These are phyloP conservation scores for Chrysemys picta DNA, from an alignment of 2,113 vertebrate species.

Conservation along the genomic window DNA sequence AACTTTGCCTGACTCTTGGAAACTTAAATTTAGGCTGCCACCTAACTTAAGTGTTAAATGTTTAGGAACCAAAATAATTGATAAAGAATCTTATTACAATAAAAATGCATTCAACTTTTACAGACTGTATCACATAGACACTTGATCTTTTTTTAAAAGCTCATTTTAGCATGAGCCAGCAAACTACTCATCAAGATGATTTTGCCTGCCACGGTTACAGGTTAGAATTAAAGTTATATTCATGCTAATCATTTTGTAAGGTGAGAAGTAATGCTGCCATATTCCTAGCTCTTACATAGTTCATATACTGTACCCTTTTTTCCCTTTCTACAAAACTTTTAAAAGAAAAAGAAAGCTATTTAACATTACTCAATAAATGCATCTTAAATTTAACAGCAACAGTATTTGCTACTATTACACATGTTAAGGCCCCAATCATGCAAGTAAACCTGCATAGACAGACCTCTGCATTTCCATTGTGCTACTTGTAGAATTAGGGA, in stretches of 20 bases:
- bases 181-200: neutral
- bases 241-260: neutral
- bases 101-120: neutral
- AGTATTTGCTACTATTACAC: neutral
- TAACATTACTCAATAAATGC: neutral
- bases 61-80: neutral
- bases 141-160: neutral
- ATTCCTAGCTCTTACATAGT: neutral
- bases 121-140: accelerated
- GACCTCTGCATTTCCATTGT: neutral
- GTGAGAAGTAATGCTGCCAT: accelerated
- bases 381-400: accelerated
- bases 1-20: neutral
- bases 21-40: neutral
- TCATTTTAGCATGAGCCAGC: accelerated
- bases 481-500: neutral
- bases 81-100: neutral
- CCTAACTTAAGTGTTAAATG: neutral
- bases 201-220: neutral
- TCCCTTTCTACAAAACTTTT: too few species aligned
- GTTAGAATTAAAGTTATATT: neutral
- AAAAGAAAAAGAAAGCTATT: too few species aligned
- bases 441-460: neutral
- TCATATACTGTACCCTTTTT: too few species aligned
- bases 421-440: neutral